Base-by-base conservation (phyloP, 1,140 invertebrate species). In the Oncopodura yosiiana region DNA sequence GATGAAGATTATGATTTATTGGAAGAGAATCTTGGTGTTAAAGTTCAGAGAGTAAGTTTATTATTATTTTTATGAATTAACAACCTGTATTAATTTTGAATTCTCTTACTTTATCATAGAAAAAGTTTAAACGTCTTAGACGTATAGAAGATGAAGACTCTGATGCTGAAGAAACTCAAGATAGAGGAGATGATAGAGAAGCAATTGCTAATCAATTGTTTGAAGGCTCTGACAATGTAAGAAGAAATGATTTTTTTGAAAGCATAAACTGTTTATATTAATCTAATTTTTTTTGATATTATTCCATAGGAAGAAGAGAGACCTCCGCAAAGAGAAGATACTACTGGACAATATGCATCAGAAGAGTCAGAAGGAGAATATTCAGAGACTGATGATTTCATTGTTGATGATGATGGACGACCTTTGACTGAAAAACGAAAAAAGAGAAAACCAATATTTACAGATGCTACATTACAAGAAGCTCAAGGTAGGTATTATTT, bases 1-100 rank as follows among this genome's bases (percentile, higher is more conserved):
- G 94, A 98, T 70, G 94, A 98, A 67, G 94, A 98, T 78, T 94
- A 94, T 70, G 94, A 97, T 74, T 77, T 99, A 8, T 81, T 99
- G 62, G 93, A 98, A 69, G 95, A 98, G 71, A 99, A 99, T 79
- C 79, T 96, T 60, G 95, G 94, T 57, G 84, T 93, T 11, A 94
- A 95, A 81, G 83, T 97, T 56, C 82, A 87, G 71, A 68, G 86
- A 66, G 87, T 90, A 76, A 72, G 75, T 70, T n/a, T n/a, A 34
- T 8, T 9, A n/a, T n/a, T 34, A 34, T 34, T n/a, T 34, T 34
- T 9, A 9, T 34, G 30, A 9, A 34, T 9, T 34, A 34, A 34
- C 14, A 34, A 34, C 8, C 6, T 8, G 8, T 34, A 8, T 8
- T 34, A 8, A 34, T 24, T 18, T 21, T 45, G 18, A 44, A 54